Evolutionary conservation across 2,113 vertebrate genomes (phyloP).

Genomic region (human): GRCh38 chr3:7186001-7186500

Average conservation of each 20-base stretch:
- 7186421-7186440: background rate
- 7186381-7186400: background rate
- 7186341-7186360: background rate
- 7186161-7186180: background rate
- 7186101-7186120: background rate
- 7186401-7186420: background rate
- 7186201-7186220: background rate
- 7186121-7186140: background rate
- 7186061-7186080: background rate
- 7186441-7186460: background rate
- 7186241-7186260: background rate
- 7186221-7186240: background rate
- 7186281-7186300: background rate
- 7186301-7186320: background rate
- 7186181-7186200: background rate
- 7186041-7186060: background rate
- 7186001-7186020: background rate
- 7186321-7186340: background rate
- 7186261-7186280: background rate
- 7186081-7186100: background rate
- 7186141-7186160: background rate
- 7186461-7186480: background rate
- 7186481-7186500: background rate
- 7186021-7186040: background rate
- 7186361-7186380: background rate